Base-by-base conservation (phyloP, 2,888 invertebrate species). In the Parascotia fuliginaria region DNA sequence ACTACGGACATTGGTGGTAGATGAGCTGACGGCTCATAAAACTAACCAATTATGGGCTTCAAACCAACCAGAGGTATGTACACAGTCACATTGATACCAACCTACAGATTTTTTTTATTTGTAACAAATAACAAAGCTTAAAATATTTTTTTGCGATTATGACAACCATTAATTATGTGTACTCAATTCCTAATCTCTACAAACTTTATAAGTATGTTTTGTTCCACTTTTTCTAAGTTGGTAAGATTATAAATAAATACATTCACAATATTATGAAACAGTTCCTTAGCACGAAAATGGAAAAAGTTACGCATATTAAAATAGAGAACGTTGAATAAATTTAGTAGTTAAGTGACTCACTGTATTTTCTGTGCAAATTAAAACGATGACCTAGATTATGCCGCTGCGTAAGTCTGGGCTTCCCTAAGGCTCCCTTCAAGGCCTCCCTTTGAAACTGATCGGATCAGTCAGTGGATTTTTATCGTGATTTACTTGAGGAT, bases 401-500 rank as follows among this genome's bases (percentile, higher is more conserved):
- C 55, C 54, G 74, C 73, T 68, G 76, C 79, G 81, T 80, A 81
- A 79, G 65, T 60, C 67, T 71, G 90, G 90, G 84, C 85, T 91
- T 89, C 87, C 89, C 90, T 87, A 70, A 67, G 72, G 76, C 67
- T 83, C 80, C 71, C 62, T 63, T 60, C 88, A 88, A 89, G 90
- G 90, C 82, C 83, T 80, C 60, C 56, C 55, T 55, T 73, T 58
- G 28, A 43, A 42, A 39, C 37, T 13, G 13, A 24, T 38, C 43
- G 39, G 31, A 46, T 44, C 45, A n/a, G 31, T 7, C n/a, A 28
- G 33, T 28, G 32, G 64, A 60, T 60, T 49, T 65, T 61, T 60
- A 49, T 12, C 4, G 33, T 29, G 9, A 6, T 43, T 46, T 51
- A 9, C 49, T 59, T 63, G 46, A 50, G 53, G 63, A 43, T 38